phyloP scores from a whole-genome alignment of 2,113 vertebrate species.

The Lamprologus lemairii region DNA sequence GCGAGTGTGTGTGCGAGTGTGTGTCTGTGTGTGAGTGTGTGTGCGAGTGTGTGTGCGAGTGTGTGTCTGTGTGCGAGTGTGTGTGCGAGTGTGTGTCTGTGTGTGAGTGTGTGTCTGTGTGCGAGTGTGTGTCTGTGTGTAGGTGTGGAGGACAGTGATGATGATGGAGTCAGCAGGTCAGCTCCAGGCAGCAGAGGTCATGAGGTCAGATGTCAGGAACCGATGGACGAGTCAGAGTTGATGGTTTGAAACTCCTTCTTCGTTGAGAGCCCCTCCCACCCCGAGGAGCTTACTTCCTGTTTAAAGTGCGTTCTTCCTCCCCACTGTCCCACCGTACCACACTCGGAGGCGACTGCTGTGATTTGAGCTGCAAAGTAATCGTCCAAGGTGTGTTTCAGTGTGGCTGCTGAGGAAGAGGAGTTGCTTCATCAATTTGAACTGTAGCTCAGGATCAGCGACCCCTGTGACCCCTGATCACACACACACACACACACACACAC shows the following conservation, averaged over 20 bases:
- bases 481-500: rapidly evolving
- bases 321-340: not conserved
- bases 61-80: rapidly evolving
- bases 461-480: not conserved
- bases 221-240: not conserved
- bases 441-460: not conserved
- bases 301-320: not conserved
- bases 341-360: rapidly evolving
- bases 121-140: not conserved
- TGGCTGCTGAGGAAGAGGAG: not conserved
- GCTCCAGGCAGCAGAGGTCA: not conserved
- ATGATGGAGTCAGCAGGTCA: not conserved
- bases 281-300: not conserved
- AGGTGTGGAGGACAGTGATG: not conserved
- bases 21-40: rapidly evolving
- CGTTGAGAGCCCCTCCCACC: not conserved
- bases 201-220: not conserved
- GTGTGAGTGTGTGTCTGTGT: too few species aligned
- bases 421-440: not conserved
- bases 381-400: not conserved
- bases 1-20: rapidly evolving
- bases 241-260: not conserved
- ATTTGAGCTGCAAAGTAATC: not conserved
- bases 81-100: rapidly evolving
- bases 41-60: rapidly evolving